Percentiles rank a stretch among this genome's conserved stretches.
phyloP scores from a whole-genome alignment of 1,140 invertebrate species.

The Magallana ariakensis region DNA sequence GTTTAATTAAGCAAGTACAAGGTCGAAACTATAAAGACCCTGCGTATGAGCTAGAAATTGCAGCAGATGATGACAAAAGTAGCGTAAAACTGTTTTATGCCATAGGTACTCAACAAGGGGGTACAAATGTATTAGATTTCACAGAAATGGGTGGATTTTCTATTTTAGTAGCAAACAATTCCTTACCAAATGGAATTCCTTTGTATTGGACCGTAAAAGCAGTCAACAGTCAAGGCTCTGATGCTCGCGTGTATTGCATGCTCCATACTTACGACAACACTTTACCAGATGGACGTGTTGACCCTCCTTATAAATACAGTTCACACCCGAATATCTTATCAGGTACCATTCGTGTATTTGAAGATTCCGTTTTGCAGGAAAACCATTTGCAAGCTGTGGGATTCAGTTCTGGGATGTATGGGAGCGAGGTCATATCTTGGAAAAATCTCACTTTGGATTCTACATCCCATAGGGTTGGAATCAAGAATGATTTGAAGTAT shows the following conservation, averaged over 20 bases:
- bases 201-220: slow-evolving; percentile 62
- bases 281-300: slow-evolving; percentile 60
- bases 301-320: slow-evolving; percentile 46
- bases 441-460: slow-evolving; percentile 45
- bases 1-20: slow-evolving; percentile 49
- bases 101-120: slow-evolving; percentile 56
- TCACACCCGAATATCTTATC: slow-evolving; percentile 60
- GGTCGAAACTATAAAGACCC: slow-evolving; percentile 51
- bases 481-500: slow-evolving; percentile 30
- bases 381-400: slow-evolving; percentile 54
- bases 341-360: slow-evolving; percentile 56
- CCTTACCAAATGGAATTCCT: slow-evolving; percentile 58
- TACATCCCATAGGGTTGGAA: slow-evolving; percentile 35
- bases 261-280: slow-evolving; percentile 62
- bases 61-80: slow-evolving; percentile 40
- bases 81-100: slow-evolving; percentile 49
- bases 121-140: slow-evolving; percentile 50
- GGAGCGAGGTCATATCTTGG: slow-evolving; percentile 57
- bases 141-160: slow-evolving; percentile 54
- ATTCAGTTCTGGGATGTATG: slow-evolving; percentile 50
- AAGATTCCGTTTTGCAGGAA: slow-evolving; percentile 54
- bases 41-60: slow-evolving; percentile 53
- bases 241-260: slow-evolving; percentile 42
- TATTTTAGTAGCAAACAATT: not conserved
- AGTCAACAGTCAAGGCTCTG: slow-evolving; percentile 56